These are phyloP conservation scores for Diphyllodes magnificus DNA, from an alignment of 2,113 vertebrate genomes.

Conservation along the genomic window DNA sequence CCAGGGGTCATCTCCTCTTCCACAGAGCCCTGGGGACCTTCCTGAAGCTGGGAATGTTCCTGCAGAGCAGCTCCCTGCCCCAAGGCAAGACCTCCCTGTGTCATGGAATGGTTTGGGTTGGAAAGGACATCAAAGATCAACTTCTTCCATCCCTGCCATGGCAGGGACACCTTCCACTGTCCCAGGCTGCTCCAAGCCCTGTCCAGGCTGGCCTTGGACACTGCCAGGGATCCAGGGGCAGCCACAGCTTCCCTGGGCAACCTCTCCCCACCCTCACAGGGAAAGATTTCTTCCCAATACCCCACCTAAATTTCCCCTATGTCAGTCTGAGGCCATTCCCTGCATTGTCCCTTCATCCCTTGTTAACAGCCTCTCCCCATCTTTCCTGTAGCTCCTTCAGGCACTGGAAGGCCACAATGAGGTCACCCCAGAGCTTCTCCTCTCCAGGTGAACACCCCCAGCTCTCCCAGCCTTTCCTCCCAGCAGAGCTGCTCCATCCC, in stretches of 20 bases:
- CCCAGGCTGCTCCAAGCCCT: not conserved
- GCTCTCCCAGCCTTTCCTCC: not conserved
- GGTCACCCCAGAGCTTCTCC: not conserved
- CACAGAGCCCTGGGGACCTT: not conserved
- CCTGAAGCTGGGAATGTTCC: not conserved
- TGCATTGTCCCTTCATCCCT: not conserved
- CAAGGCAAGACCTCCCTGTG: accelerated
- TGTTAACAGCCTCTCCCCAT: not conserved
- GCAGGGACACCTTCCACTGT: not conserved
- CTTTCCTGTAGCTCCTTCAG: not conserved
- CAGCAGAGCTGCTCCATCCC: not conserved
- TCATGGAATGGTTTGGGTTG: not conserved
- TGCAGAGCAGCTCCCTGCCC: not conserved
- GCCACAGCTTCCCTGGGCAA: not conserved
- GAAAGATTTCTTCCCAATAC: not conserved
- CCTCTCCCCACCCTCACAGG: not conserved
- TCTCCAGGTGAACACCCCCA: not conserved
- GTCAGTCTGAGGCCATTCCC: not conserved
- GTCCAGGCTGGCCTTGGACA: not conserved
- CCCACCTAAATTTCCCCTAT: not conserved
- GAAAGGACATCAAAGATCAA: not conserved
- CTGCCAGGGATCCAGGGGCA: not conserved
- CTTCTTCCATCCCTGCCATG: not conserved
- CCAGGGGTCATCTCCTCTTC: not conserved
- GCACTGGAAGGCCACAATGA: not conserved